phyloP scores from a whole-genome alignment of 2,888 invertebrate genomes.

The Chelonus formosanus region DNA sequence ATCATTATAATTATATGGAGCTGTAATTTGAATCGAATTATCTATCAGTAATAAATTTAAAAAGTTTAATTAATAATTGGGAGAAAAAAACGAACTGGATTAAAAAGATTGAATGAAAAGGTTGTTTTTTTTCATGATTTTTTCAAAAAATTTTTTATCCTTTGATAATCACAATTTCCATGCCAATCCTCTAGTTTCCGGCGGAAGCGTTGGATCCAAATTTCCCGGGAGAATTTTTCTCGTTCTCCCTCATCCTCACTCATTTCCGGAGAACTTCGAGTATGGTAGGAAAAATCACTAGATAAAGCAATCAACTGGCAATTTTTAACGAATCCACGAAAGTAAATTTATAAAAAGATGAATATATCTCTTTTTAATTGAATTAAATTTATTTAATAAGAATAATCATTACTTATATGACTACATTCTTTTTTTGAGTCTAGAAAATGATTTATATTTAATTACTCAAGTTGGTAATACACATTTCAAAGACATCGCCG shows the following conservation, averaged over 20 bases:
- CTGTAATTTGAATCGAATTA: too few relatives aligned
- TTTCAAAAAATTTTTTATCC: constrained; percentile 16
- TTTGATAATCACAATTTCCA: constrained; percentile 34
- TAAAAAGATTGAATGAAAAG: too few relatives aligned
- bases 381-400: too few relatives aligned
- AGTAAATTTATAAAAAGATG: too few relatives aligned
- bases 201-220: constrained; percentile 31
- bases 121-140: neutral
- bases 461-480: constrained; percentile 19
- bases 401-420: too few relatives aligned
- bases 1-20: too few relatives aligned
- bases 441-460: constrained; percentile 26
- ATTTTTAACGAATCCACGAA: constrained; percentile 1
- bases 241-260: constrained; percentile 17
- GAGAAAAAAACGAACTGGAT: too few relatives aligned
- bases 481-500: constrained; percentile 24
- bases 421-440: too few relatives aligned
- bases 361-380: too few relatives aligned
- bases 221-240: constrained; percentile 35
- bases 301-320: constrained; percentile 24
- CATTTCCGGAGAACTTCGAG: constrained; percentile 11
- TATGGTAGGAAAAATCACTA: constrained; percentile 18
- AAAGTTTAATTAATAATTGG: too few relatives aligned
- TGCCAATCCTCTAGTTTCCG: constrained; percentile 35
- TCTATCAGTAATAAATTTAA: too few relatives aligned